A percentile compares a stretch with the other conserved stretches of the same genome.
Evolutionary conservation across 2,888 invertebrate genomes (phyloP).

Genomic region (Helleia helle): DNA sequence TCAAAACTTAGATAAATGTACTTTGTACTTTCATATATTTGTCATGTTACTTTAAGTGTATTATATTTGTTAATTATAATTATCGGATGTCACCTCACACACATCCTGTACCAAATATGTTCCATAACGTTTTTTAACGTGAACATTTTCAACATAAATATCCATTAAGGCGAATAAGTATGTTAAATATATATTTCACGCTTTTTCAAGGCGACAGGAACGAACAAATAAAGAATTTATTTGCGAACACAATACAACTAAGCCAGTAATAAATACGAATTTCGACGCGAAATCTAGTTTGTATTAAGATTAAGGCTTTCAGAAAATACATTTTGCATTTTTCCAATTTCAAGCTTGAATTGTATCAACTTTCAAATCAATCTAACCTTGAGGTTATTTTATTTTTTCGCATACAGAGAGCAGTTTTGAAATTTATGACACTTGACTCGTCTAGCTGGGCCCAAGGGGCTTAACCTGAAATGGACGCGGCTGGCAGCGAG

Average conservation of each 20-base stretch:
- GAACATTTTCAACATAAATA: no score
- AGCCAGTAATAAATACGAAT: conserved; percentile 4
- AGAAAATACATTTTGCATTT: neutral
- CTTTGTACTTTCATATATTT: no score
- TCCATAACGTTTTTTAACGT: neutral
- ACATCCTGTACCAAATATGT: neutral
- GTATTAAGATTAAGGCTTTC: neutral
- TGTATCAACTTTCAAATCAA: conserved; percentile 1
- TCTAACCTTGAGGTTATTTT: conserved; percentile 39
- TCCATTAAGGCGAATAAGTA: no score
- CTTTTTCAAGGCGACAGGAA: neutral
- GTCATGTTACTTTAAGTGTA: no score
- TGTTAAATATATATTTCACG: neutral
- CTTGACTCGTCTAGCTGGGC: conserved; percentile 66
- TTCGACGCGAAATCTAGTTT: neutral
- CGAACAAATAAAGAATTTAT: conserved; percentile 1
- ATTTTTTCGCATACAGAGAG: conserved; percentile 61
- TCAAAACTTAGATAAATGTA: no score
- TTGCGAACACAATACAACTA: neutral
- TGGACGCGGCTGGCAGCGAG: conserved; percentile 64
- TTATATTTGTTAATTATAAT: no score
- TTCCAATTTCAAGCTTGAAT: conserved; percentile 1
- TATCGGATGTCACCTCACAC: no score
- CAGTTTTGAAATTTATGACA: conserved; percentile 72
- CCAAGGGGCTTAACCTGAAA: conserved; percentile 71